Evolutionary conservation across 2,797 vertebrate genomes (phyloP).

Genomic region (Trichosurus vulpecula): DNA sequence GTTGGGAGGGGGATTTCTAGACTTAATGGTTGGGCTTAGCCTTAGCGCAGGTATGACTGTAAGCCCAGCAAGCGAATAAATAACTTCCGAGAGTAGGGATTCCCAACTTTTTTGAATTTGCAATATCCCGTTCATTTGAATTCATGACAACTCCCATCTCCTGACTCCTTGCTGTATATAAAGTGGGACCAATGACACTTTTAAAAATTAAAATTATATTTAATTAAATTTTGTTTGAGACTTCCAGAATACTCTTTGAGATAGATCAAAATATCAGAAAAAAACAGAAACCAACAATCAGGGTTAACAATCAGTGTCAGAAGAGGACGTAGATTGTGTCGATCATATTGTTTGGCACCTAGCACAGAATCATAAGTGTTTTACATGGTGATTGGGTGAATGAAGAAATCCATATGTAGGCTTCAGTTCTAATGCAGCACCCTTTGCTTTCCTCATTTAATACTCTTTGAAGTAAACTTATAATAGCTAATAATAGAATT

Average conservation of each 20-base stretch:
- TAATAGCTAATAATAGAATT: not conserved
- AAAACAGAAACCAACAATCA: not conserved
- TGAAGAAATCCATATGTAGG: not conserved
- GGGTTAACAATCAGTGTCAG: not conserved
- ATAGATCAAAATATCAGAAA: not conserved
- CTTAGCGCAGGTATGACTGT: not conserved
- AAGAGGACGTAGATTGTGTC: not conserved
- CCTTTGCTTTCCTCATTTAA: not conserved
- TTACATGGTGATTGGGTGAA: not conserved
- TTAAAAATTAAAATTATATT: not conserved
- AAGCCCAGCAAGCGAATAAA: not conserved
- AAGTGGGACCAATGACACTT: not conserved
- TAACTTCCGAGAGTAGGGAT: not conserved
- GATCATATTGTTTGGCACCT: not conserved
- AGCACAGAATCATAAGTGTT: not conserved
- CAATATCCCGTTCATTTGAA: not conserved
- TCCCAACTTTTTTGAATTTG: not conserved
- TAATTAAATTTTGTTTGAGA: not conserved
- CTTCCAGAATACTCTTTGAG: not conserved
- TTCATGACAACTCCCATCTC: not conserved
- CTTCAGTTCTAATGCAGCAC: not conserved
- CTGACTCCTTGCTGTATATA: not conserved
- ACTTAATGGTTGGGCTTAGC: slow-evolving; percentile 3
- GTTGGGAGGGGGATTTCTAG: not conserved
- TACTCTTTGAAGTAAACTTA: not conserved